Base-by-base conservation (phyloP, 1,140 invertebrate species). In the Epicauta chinensis region DNA sequence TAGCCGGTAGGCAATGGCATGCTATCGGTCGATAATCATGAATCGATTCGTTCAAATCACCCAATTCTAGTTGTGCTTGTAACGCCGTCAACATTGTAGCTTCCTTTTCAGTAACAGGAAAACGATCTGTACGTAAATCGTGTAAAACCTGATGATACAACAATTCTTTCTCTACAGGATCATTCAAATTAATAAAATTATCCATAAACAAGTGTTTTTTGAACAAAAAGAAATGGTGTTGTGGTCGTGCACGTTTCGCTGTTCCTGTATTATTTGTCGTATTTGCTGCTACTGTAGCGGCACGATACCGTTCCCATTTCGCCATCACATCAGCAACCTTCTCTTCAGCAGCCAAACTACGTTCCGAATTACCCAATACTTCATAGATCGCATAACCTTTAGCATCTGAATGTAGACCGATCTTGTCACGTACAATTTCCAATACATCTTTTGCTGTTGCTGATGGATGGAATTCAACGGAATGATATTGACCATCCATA, bases 141-240 rank as follows among this genome's bases (percentile, higher is more conserved):
- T 94, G 89, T 37, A 97, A 74, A 23, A 95, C 86, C 75, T 98
- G 94, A 74, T 97, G 91, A 72, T 96, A 96, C n/a, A 98, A 70
- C 15, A 98, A 73, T 72, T 97, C 93, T 71, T 96, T 94, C 72
- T 97, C 94, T 1, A 97, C 91, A 0, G 86, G 85, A 73, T 93
- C 90, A 46, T 81, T 83, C 56, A 84, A 73, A 71, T 90, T 90
- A 69, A 92, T 85, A 66, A 81, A 95, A 53, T 81, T 83, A 74
- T 85, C 90, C 60, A 88, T 79, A 74, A 97, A 95, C 40, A 98
- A 71, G 62, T 96, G 92, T 77, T 98, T 98, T 75, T 97, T 90
- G 64, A 91, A 87, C 16, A 91, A 73, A 67, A 91, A 87, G 51
- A 86, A 81, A 70, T 80, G 78, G 60, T 80, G 78, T 55, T 75